Percentiles rank a stretch among this genome's conserved stretches.
phyloP scores from a whole-genome alignment of 2,888 invertebrate genomes.

The Dendrolimus pini region DNA sequence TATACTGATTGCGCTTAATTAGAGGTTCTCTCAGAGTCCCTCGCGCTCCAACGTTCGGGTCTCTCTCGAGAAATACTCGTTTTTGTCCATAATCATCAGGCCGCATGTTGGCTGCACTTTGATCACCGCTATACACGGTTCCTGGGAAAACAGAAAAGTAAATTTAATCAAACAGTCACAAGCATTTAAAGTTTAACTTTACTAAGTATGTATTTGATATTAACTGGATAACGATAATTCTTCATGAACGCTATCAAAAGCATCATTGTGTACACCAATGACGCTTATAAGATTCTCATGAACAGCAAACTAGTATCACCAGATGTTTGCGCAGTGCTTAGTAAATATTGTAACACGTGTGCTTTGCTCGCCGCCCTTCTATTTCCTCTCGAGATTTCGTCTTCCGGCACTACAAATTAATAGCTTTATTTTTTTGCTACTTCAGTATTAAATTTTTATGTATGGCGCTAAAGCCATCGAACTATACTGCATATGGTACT shows the following conservation, averaged over 20 bases:
- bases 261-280: conserved; percentile 7
- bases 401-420: conserved; percentile 73
- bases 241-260: background rate
- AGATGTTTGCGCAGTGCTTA: conserved; percentile 64
- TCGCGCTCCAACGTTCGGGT: conserved; percentile 56
- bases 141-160: conserved; percentile 56
- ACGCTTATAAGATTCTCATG: conserved; percentile 32
- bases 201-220: background rate
- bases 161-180: conserved; percentile 15
- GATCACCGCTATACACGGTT: conserved; percentile 64
- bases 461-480: conserved; percentile 40
- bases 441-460: conserved; percentile 43
- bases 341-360: conserved; percentile 77
- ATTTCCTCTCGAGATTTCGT: conserved; percentile 74
- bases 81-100: conserved; percentile 68
- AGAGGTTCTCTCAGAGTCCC: conserved; percentile 63
- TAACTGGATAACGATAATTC: background rate
- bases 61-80: conserved; percentile 63
- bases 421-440: conserved; percentile 53
- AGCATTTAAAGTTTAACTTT: background rate
- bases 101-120: conserved; percentile 68
- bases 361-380: conserved; percentile 57
- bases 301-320: conserved; percentile 45
- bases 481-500: conserved; percentile 44
- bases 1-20: conserved; percentile 77